Conservation (phyloP, 92 coral and sea anemone genomes). For the Umimayanthus chanpuru region DNA sequence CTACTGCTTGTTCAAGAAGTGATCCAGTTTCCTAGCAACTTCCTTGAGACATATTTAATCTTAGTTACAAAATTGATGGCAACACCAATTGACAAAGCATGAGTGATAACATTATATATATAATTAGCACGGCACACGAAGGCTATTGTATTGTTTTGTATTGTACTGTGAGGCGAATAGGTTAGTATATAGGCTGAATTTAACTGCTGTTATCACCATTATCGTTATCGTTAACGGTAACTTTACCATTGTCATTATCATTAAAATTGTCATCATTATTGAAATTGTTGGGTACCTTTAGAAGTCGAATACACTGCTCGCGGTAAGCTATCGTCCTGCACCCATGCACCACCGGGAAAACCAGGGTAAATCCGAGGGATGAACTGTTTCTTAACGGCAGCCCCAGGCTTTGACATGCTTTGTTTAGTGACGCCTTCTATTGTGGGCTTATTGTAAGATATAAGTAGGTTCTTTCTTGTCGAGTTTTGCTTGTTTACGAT, state of each 20-base stretch:
- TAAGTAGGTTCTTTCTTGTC: not conserved
- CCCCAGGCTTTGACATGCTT: not conserved
- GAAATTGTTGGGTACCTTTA: not conserved
- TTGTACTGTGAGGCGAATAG: too few relatives aligned
- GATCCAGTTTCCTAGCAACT: too few relatives aligned
- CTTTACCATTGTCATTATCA: not conserved
- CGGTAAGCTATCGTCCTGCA: constrained; percentile 2
- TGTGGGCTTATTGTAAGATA: not conserved
- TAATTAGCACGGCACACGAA: too few relatives aligned
- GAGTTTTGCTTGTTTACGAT: not conserved
- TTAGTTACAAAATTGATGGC: too few relatives aligned
- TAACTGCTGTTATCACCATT: too few relatives aligned
- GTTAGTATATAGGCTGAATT: too few relatives aligned
- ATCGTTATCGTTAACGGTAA: too few relatives aligned
- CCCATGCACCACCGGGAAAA: constrained; percentile 43
- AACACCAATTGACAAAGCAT: too few relatives aligned
- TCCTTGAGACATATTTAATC: too few relatives aligned
- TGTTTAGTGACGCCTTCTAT: not conserved
- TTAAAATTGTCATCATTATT: not conserved
- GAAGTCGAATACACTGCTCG: not conserved
- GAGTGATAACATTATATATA: too few relatives aligned
- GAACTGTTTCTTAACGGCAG: constrained; percentile 41
- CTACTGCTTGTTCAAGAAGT: not conserved
- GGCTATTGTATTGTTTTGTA: too few relatives aligned
- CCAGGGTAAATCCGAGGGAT: constrained; percentile 47